A percentile compares a stretch with the other conserved stretches of the same genome.
Evolutionary conservation across 2,113 vertebrate genomes (phyloP).

Genomic region (Trichechus manatus): DNA sequence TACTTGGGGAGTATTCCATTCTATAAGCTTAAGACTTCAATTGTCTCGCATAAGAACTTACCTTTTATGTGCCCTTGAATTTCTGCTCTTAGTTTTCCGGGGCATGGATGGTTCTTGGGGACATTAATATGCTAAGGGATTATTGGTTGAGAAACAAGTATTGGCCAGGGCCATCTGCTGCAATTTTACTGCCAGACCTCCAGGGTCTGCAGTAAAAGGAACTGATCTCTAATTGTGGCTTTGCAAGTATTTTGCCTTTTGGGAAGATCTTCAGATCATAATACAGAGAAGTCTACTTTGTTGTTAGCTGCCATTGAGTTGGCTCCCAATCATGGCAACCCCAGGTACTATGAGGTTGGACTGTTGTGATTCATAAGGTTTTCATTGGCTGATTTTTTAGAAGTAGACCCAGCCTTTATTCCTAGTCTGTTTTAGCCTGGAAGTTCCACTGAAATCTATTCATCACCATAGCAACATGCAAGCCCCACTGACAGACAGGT

Average conservation of each 20-base stretch:
- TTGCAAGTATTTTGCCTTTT: background rate
- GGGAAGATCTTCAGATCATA: constrained; percentile 13
- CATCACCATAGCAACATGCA: too few species aligned
- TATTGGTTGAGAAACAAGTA: background rate
- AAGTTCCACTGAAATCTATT: too few species aligned
- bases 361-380: background rate
- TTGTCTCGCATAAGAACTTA: background rate
- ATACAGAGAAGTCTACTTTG: background rate
- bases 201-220: background rate
- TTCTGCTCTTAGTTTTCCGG: background rate
- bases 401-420: too few species aligned
- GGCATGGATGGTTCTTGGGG: background rate
- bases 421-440: too few species aligned
- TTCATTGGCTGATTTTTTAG: background rate
- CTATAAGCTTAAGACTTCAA: background rate
- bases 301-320: background rate
- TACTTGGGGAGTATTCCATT: background rate
- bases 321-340: background rate
- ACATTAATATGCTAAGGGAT: background rate
- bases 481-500: too few species aligned
- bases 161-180: background rate
- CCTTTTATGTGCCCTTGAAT: background rate
- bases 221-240: background rate
- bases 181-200: background rate
- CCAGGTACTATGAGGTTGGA: background rate